Conservation (phyloP, 1,140 invertebrate genomes). For the Meteorus sp. region DNA sequence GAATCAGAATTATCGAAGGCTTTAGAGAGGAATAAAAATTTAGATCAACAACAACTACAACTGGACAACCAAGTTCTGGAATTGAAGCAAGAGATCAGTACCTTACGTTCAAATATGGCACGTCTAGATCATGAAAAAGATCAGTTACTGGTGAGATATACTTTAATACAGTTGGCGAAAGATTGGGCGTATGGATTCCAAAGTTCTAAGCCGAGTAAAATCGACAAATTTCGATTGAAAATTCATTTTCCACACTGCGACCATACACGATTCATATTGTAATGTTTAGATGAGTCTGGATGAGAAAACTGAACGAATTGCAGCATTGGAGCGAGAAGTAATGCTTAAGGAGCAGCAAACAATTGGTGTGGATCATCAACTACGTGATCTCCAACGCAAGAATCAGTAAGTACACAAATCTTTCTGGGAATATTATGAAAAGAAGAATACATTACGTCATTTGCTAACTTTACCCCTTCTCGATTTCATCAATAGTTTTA, state of each 20-base stretch:
- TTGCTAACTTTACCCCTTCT: too few species aligned
- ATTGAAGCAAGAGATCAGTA: slow-evolving; percentile 62
- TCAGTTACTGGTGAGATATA: slow-evolving; percentile 58
- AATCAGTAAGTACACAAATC: slow-evolving; percentile 52
- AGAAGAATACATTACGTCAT: too few species aligned
- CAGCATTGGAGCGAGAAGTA: slow-evolving; percentile 62
- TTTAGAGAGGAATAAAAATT: slow-evolving; percentile 56
- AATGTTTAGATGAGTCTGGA: slow-evolving; percentile 63
- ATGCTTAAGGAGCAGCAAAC: slow-evolving; percentile 53
- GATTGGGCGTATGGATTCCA: too few species aligned
- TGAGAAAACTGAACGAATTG: slow-evolving; percentile 62
- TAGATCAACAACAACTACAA: slow-evolving; percentile 62
- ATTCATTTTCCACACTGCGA: not conserved
- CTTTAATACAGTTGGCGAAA: too few species aligned
- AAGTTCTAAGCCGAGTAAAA: too few species aligned
- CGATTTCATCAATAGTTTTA: too few species aligned
- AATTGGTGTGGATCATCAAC: slow-evolving; percentile 42
- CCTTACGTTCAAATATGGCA: slow-evolving; percentile 59
- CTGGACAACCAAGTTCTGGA: slow-evolving; percentile 61
- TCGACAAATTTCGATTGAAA: not conserved
- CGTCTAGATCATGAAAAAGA: slow-evolving; percentile 65
- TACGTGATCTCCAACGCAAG: slow-evolving; percentile 49
- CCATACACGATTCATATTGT: too few species aligned
- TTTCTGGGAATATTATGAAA: too few species aligned
- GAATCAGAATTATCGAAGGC: slow-evolving; percentile 62